A percentile compares a stretch with the other conserved stretches of the same genome.
Conservation (phyloP, 2,113 vertebrate species). For the Ariopsis seemanni region DNA sequence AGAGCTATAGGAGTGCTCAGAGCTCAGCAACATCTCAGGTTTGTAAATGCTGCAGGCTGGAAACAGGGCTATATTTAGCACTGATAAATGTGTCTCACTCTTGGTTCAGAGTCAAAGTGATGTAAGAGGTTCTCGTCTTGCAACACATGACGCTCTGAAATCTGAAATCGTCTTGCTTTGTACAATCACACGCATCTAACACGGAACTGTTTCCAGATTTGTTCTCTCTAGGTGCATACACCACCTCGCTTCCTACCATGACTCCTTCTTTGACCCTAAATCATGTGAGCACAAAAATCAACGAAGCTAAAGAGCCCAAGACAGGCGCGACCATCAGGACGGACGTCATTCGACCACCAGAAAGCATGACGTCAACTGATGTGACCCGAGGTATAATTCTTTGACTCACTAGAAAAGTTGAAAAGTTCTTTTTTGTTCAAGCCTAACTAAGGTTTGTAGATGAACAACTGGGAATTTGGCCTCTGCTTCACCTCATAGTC, state of each 20-base stretch:
- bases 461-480: neutral
- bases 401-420: neutral
- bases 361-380: neutral
- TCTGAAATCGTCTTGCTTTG: neutral
- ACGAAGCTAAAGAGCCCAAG: neutral
- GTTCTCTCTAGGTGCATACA: neutral
- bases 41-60: conserved; percentile 44
- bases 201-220: neutral
- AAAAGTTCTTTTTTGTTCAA: neutral
- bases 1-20: neutral
- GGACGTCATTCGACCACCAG: neutral
- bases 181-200: neutral
- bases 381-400: neutral
- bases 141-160: conserved; percentile 24
- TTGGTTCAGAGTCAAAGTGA: conserved; percentile 26
- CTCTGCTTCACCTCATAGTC: neutral
- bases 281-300: neutral
- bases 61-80: conserved; percentile 44
- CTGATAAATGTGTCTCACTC: conserved; percentile 19
- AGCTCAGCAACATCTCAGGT: conserved; percentile 13
- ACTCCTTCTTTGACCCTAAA: neutral
- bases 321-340: neutral
- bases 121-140: conserved; percentile 8
- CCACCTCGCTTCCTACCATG: neutral
- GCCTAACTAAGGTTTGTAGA: neutral